Evolutionary conservation across 2,113 vertebrate species (phyloP).

Genomic region (Salvelinus alpinus): DNA sequence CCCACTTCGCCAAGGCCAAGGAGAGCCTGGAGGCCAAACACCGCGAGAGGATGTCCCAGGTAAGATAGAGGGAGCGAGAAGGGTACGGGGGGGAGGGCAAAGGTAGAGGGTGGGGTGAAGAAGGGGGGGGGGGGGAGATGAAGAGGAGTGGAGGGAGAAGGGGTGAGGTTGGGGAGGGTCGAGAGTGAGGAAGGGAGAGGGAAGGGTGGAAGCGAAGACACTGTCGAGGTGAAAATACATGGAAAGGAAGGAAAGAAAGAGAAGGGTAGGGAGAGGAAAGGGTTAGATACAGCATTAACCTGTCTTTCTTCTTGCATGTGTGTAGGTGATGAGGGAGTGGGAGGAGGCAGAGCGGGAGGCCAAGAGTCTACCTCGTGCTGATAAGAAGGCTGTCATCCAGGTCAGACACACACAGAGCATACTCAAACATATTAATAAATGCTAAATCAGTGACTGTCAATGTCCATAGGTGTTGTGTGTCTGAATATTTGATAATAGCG

Average conservation of each 20-base stretch:
- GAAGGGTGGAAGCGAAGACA: not conserved
- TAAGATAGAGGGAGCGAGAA: not conserved
- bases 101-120: not conserved
- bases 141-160: not conserved
- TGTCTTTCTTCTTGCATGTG: constrained; percentile 12
- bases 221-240: not conserved
- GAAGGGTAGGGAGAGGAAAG: not conserved
- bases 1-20: constrained; percentile 96
- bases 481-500: too few species aligned
- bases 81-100: too few species aligned
- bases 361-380: constrained; percentile 92
- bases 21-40: constrained; percentile 96
- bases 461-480: not conserved
- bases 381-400: constrained; percentile 98
- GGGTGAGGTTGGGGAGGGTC: not conserved
- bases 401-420: constrained; percentile 63
- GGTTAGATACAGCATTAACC: not conserved
- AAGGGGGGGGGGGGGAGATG: not conserved
- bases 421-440: not conserved
- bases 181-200: not conserved
- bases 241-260: constrained; percentile 9
- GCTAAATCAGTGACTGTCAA: not conserved
- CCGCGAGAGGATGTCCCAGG: constrained; percentile 95
- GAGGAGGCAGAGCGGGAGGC: constrained; percentile 95
- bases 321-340: constrained; percentile 98